Conservation (phyloP, 2,888 invertebrate species). For the Xiphydria camelus region DNA sequence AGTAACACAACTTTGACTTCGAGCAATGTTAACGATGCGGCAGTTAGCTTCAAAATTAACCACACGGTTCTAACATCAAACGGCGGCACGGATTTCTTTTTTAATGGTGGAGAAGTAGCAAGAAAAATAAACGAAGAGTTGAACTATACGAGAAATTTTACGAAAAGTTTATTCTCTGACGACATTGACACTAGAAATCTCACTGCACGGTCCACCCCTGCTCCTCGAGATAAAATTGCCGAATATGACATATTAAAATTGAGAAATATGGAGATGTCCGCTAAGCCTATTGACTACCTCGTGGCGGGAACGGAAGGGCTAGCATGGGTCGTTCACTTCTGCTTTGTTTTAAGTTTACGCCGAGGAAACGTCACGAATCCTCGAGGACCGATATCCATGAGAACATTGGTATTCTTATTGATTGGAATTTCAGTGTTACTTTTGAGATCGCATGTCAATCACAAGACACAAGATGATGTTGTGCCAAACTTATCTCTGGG, state of each 20-base stretch:
- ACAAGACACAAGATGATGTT: slow-evolving; percentile 40
- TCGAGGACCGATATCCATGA: slow-evolving; percentile 72
- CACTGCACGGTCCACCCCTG: neutral
- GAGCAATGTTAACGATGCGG: neutral
- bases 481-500: slow-evolving; percentile 59
- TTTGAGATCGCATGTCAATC: slow-evolving; percentile 66
- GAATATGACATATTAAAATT: slow-evolving; percentile 8
- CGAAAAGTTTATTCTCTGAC: neutral
- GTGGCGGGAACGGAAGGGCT: slow-evolving; percentile 72
- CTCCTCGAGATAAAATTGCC: neutral
- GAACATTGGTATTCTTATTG: slow-evolving; percentile 68
- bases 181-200: neutral
- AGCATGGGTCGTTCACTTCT: slow-evolving; percentile 82
- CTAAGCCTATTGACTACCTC: slow-evolving; percentile 70
- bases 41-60: neutral
- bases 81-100: neutral
- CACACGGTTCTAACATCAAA: slow-evolving; percentile 2
- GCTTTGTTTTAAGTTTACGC: slow-evolving; percentile 72
- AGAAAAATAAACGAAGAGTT: slow-evolving; percentile 25
- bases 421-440: slow-evolving; percentile 63
- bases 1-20: slow-evolving; percentile 49
- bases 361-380: slow-evolving; percentile 68
- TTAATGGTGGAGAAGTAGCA: slow-evolving; percentile 18
- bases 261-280: slow-evolving; percentile 58
- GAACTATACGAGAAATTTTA: slow-evolving; percentile 25